phyloP scores from a whole-genome alignment of 2,888 invertebrate species.

The Cetonia aurata region DNA sequence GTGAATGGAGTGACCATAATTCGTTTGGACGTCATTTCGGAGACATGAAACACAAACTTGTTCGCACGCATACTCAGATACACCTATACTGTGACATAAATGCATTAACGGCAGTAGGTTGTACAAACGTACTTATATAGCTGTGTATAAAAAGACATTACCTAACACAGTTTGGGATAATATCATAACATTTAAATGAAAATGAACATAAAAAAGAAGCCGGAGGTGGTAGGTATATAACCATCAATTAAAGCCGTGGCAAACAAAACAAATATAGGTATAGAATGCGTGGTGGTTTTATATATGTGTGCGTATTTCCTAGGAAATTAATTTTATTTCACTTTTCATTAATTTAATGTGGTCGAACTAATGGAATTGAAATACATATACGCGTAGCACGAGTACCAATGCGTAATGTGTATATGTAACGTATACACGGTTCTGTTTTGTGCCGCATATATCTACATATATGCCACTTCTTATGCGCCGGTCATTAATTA shows the following conservation, averaged over 20 bases:
- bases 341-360: constrained; percentile 40
- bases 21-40: no score
- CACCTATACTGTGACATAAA: no score
- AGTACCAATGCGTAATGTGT: neutral
- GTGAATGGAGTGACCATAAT: no score
- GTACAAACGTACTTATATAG: no score
- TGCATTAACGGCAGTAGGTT: no score
- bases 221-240: constrained; percentile 1
- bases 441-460: neutral
- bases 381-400: constrained; percentile 8
- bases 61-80: no score
- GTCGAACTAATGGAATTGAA: constrained; percentile 39
- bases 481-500: constrained; percentile 32
- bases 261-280: constrained; percentile 25
- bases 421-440: neutral
- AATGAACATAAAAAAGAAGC: constrained; percentile 14
- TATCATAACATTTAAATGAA: constrained; percentile 33
- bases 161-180: no score
- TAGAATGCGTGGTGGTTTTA: neutral
- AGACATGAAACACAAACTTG: no score
- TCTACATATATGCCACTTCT: constrained; percentile 8
- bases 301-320: constrained; percentile 6
- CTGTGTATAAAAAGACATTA: no score
- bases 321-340: constrained; percentile 40
- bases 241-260: constrained; percentile 24